These are phyloP conservation scores for Drosophila mulleri DNA, from an alignment of 2,888 invertebrate genomes.

Conservation along the genomic window DNA sequence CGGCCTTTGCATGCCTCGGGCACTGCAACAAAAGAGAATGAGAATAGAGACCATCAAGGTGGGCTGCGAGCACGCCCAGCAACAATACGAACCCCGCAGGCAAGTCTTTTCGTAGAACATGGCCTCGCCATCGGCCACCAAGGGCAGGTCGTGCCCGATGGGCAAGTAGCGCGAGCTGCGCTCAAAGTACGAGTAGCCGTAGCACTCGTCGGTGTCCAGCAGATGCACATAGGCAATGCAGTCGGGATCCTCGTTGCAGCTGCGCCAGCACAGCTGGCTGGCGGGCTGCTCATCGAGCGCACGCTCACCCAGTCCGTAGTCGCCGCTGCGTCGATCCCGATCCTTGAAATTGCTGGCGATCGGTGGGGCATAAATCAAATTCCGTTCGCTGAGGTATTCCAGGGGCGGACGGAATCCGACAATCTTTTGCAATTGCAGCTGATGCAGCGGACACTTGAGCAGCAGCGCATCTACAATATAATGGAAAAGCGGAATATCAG, in stretches of 20 bases:
- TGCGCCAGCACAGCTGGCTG: constrained; percentile 80
- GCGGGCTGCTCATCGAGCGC: constrained; percentile 43
- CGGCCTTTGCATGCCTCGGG: constrained; percentile 87
- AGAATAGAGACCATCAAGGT: constrained; percentile 19
- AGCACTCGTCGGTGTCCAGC: constrained; percentile 82
- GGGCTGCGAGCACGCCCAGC: constrained; percentile 24
- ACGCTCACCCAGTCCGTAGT: constrained; percentile 7
- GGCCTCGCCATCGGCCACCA: constrained; percentile 83
- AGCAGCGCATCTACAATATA: constrained; percentile 75
- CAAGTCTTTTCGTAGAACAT: constrained; percentile 84
- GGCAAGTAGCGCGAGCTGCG: constrained; percentile 72
- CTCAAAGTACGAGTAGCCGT: constrained; percentile 82
- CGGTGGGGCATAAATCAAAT: constrained; percentile 75
- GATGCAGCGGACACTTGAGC: constrained; percentile 83
- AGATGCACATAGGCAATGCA: constrained; percentile 84
- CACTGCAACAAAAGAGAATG: constrained; percentile 82
- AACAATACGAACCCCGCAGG: constrained; percentile 73
- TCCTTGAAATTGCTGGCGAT: constrained; percentile 70
- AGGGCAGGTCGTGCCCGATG: constrained; percentile 70
- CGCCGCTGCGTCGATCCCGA: constrained; percentile 61
- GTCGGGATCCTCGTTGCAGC: constrained; percentile 81
- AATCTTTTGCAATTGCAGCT: constrained; percentile 84
- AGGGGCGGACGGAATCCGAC: constrained; percentile 84
- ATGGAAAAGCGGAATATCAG: constrained; percentile 17
- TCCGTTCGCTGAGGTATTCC: constrained; percentile 73